Evolutionary conservation across 2,113 vertebrate genomes (phyloP).

Genomic region (Hirundichthys speculiger): DNA sequence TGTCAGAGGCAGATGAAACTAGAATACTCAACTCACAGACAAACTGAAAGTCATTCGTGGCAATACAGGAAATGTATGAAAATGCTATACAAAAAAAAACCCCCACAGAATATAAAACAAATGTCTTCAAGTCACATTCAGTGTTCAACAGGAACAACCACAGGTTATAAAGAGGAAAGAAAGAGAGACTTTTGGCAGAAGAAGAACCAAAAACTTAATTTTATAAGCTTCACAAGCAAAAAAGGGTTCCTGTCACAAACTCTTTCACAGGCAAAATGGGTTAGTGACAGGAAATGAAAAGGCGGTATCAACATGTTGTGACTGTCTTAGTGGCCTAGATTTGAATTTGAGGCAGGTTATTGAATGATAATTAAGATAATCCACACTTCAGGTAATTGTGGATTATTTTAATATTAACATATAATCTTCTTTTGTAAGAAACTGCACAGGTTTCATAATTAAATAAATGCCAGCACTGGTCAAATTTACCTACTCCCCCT

Average conservation of each 20-base stretch:
- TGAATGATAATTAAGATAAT: no score
- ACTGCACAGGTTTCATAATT: background rate
- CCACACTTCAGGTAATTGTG: no score
- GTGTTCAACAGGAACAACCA: no score
- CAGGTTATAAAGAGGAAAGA: no score
- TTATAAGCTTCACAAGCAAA: no score
- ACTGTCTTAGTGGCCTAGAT: background rate
- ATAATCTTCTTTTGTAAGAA: background rate
- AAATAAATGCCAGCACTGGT: no score
- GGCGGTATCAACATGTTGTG: background rate
- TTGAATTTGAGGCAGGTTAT: background rate
- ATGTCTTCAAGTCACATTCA: background rate
- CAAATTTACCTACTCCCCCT: no score
- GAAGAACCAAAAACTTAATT: background rate
- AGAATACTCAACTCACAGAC: constrained; percentile 20
- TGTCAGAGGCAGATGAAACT: constrained; percentile 17
- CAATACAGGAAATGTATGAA: constrained; percentile 51
- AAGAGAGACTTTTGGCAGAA: no score
- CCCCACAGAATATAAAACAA: constrained; percentile 4
- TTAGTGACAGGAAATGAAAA: constrained; percentile 13
- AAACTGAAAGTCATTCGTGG: constrained; percentile 33
- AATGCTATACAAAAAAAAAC: background rate
- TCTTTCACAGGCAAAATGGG: background rate
- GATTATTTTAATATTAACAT: background rate
- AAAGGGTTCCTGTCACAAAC: no score